Base-by-base conservation (phyloP, 1,140 invertebrate genomes). In the Plutomurus gul region DNA sequence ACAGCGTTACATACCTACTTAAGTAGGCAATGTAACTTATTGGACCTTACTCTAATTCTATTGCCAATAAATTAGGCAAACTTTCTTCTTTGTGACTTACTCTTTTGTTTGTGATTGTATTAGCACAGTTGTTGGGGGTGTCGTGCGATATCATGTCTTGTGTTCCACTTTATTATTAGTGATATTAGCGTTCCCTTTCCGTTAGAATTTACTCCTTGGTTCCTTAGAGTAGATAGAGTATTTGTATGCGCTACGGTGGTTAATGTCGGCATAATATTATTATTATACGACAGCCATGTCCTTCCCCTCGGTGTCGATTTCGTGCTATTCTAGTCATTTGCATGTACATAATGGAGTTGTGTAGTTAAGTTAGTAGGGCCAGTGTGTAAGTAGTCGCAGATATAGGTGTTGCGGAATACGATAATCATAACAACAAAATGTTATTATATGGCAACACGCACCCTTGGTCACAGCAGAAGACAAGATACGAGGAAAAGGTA, bases 401-500 rank as follows among this genome's bases (percentile, higher is more conserved):
- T 18, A 51, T 51, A 22, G 20, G 25, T 25, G 47, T 22, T 25
- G 25, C 47, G 47, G n/a, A n/a, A 51, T 51, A 22, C 25, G 47
- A 51, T 51, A 51, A 51, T 22, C 47, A 51, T 51, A 51, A 51
- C n/a, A 51, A 22, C 47, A 51, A 51, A 51, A 51, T 51, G 25
- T 51, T 51, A 51, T 51, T 51, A 51, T 22, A 8, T 20, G 18
- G 18, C 18, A 51, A 51, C 47, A 51, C 47, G 47, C 47, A 51
- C 20, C 25, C 18, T 11, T 20, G 25, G 18, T 51, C 37, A 7
- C 6, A 6, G 13, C 37, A 13, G 10, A 18, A 47, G 18, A 1
- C 18, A 4, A 4, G 20, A 51, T 47, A 51, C 20, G 25, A 51
- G 47, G 47, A 51, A 18, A 47, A 47, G 43, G n/a, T n/a, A n/a